Percentiles rank a stretch among this genome's conserved stretches.
These are phyloP conservation scores for Atopsyche davidsoni DNA, from an alignment of 1,140 invertebrate genomes.

Conservation along the genomic window DNA sequence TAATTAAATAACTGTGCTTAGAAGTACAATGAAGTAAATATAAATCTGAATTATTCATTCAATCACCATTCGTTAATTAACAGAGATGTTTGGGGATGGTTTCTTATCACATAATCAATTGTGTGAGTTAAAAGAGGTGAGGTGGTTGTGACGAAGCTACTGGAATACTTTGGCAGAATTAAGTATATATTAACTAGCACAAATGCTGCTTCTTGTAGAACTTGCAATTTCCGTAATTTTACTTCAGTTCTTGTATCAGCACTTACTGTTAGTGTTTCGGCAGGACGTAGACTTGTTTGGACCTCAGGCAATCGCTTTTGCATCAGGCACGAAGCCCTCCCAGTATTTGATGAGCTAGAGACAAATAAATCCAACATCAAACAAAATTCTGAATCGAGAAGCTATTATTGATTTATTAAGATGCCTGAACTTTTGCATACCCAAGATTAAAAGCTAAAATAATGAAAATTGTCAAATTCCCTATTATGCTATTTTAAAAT, in stretches of 20 bases:
- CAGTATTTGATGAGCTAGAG: slow-evolving; percentile 87
- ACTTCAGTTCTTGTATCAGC: slow-evolving; percentile 12
- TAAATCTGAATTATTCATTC: no score
- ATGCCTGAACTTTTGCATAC: neutral
- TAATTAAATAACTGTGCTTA: no score
- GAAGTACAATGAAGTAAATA: no score
- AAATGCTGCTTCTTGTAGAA: no score
- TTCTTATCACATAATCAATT: no score
- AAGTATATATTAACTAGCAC: no score
- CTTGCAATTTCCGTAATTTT: no score
- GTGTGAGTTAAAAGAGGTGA: no score
- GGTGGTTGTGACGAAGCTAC: no score
- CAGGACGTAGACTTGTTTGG: slow-evolving; percentile 26
- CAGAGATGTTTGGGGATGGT: no score
- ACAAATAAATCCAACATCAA: slow-evolving; percentile 25
- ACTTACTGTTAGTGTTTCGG: slow-evolving; percentile 20
- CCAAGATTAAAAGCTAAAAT: neutral
- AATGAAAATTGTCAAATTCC: neutral
- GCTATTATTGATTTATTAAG: neutral
- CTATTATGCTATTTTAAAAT: neutral
- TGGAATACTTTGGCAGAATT: no score
- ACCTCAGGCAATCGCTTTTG: slow-evolving; percentile 72
- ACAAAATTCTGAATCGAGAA: neutral
- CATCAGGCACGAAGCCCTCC: slow-evolving; percentile 91
- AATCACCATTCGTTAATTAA: no score